phyloP scores from a whole-genome alignment of 2,113 vertebrate species.

The Mormoops blainvillei region DNA sequence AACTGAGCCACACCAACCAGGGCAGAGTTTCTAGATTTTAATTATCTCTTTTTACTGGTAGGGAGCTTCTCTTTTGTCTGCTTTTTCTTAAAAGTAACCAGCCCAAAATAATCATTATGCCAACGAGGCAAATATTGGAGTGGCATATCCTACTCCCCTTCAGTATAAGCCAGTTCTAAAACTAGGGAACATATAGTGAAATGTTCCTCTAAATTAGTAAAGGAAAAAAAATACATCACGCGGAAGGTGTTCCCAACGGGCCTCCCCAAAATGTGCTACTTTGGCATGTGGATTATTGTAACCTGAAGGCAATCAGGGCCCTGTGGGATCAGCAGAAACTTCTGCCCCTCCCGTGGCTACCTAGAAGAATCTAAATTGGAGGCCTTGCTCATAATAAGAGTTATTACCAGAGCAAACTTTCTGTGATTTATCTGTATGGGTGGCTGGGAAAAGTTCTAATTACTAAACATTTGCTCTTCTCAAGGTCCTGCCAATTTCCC shows the following conservation, averaged over 20 bases:
- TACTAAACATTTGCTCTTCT: neutral
- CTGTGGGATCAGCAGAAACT: neutral
- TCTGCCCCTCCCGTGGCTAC: neutral
- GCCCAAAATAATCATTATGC: neutral
- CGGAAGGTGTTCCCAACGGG: neutral
- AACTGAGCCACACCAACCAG: too few species aligned
- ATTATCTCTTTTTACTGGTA: neutral
- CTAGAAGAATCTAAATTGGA: neutral
- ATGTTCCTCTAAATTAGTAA: slow-evolving; percentile 59
- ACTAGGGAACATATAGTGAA: slow-evolving; percentile 57
- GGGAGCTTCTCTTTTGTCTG: neutral
- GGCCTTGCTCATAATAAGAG: neutral
- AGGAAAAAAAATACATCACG: neutral
- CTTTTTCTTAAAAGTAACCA: neutral
- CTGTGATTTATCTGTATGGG: neutral
- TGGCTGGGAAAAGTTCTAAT: neutral
- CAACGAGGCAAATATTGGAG: neutral
- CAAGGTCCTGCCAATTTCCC: neutral
- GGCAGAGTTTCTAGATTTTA: neutral
- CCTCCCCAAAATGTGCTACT: neutral
- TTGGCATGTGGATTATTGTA: neutral
- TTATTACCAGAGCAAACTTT: neutral
- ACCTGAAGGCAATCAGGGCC: neutral
- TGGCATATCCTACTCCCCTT: neutral
- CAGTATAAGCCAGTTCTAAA: slow-evolving; percentile 64